phyloP scores from a whole-genome alignment of 2,888 invertebrate genomes.

The Apodemia hepburni region DNA sequence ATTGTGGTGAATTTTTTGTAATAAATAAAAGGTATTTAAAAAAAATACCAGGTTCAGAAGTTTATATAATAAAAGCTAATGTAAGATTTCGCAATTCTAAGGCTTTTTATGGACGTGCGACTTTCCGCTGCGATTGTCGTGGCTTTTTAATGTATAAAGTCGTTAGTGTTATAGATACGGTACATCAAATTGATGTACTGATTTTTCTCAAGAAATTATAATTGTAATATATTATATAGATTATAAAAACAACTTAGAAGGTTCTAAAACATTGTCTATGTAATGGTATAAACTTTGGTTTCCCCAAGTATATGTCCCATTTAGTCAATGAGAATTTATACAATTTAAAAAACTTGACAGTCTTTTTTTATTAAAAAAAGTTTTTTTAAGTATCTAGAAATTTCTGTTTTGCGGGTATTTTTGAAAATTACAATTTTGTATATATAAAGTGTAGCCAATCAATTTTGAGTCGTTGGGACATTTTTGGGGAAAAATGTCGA shows the following conservation, averaged over 20 bases:
- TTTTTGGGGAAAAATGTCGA: background rate
- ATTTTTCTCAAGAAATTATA: constrained; percentile 29
- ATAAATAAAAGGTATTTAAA: constrained; percentile 30
- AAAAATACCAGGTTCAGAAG: constrained; percentile 30
- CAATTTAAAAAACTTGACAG: no score
- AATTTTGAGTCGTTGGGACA: background rate
- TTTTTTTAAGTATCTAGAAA: no score
- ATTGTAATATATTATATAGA: constrained; percentile 24
- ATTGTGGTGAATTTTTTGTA: constrained; percentile 23
- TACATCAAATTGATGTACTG: constrained; percentile 43
- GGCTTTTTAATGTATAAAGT: constrained; percentile 25
- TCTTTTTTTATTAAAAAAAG: no score
- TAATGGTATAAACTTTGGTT: background rate
- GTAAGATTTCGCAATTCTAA: constrained; percentile 19
- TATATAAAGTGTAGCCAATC: background rate
- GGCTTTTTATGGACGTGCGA: constrained; percentile 20
- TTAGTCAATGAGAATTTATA: no score
- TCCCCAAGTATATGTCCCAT: background rate
- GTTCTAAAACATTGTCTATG: constrained; percentile 24
- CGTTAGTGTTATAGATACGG: constrained; percentile 24
- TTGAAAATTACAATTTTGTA: no score
- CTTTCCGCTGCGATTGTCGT: constrained; percentile 19
- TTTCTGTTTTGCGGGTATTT: no score
- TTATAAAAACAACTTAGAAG: constrained; percentile 26
- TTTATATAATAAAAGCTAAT: constrained; percentile 25